phyloP scores from a whole-genome alignment of 2,113 vertebrate species.

The Pagrus major region DNA sequence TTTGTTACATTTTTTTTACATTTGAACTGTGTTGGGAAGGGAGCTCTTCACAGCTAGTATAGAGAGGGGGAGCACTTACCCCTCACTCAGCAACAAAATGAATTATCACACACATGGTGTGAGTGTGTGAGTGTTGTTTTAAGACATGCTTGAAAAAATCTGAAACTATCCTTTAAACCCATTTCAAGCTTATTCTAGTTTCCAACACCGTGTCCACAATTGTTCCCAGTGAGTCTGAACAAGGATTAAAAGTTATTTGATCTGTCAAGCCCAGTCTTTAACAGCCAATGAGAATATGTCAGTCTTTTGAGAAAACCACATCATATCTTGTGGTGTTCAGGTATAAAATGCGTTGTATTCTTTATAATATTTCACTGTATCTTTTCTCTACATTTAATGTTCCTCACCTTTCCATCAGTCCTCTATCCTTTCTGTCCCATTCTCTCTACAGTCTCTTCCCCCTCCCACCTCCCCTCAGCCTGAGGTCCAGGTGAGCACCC shows the following conservation, averaged over 20 bases:
- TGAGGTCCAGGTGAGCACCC: conserved; percentile 87
- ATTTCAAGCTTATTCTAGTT: background rate
- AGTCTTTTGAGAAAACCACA: background rate
- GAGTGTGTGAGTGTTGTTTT: background rate
- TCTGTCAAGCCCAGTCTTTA: background rate
- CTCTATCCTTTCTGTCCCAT: conserved; percentile 56
- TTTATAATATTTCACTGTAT: background rate
- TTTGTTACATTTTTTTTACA: no score
- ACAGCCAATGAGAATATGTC: background rate
- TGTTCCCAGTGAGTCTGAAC: background rate
- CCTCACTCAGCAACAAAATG: background rate
- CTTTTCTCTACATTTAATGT: background rate
- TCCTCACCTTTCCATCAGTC: conserved; percentile 47
- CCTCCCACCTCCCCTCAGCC: conserved; percentile 71
- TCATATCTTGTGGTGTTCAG: background rate
- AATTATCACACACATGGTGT: background rate
- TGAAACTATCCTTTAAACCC: background rate
- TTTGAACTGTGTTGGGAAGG: background rate
- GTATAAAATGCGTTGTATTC: background rate
- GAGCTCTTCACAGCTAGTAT: background rate
- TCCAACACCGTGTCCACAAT: background rate
- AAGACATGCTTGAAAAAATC: background rate
- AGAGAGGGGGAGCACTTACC: background rate
- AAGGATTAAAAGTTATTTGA: background rate
- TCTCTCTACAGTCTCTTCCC: conserved; percentile 73